Base-by-base conservation (phyloP, 2,888 invertebrate genomes). In the Poecilobothrus nobilitatus region DNA sequence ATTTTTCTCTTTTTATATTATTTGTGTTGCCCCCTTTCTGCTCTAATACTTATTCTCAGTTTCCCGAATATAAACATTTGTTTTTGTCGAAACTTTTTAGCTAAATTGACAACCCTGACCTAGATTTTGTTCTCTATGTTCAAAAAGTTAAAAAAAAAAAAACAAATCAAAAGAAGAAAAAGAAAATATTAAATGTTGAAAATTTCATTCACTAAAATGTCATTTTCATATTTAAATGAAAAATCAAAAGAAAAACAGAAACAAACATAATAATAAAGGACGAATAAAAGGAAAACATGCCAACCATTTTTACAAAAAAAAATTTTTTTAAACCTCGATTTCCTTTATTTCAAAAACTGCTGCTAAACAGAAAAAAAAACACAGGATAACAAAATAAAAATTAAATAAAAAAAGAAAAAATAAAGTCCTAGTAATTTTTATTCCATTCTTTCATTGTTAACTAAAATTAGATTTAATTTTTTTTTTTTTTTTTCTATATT, bases 131-230 rank as follows among this genome's bases (percentile, higher is more conserved):
- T 27, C 27, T 41, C 41, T 41, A 12, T 41, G 41, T 41, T 12
- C 9, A 41, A 27, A 27, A 27, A 27, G 27, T 27, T 27, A 27
- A 27, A 27, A 27, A 27, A 27, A 41, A 2, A 41, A 41, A 41
- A 41, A 6, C 41, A 41, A 41, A 9, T 6, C 2, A 9, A 15
- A 12, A 41, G 2, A 41, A n/a, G 18, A 53, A 18, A 53, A 53
- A 53, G 18, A 37, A 8, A 7, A 37, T 37, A 5, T 37, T 37
- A 2, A 53, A 53, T 53, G 53, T 53, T 53, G 53, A 18, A 53
- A 53, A 18, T 53, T 53, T 53, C 53, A 53, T 53, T 53, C 53
- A 53, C 53, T 53, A 53, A 53, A 53, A 53, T 53, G 53, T 53
- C 53, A 53, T 53, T 53, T 53, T 53, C 53, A 53, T 53, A 53